Conservation (phyloP, 2,888 invertebrate genomes). For the Metacarcinus magister region DNA sequence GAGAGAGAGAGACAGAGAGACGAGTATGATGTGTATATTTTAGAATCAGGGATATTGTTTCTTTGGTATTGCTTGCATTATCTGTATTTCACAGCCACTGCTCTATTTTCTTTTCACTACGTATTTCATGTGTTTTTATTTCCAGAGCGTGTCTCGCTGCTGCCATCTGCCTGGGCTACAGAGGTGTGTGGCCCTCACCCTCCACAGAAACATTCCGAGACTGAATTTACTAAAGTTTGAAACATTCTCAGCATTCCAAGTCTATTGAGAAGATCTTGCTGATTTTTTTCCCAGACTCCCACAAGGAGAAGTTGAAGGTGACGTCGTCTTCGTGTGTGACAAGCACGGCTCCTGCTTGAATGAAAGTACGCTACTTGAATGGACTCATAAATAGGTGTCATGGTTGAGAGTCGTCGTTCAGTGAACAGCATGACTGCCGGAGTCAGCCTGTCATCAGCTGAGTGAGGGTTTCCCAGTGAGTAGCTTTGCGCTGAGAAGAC, state of each 20-base stretch:
- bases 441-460: background rate
- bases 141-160: conserved; percentile 10
- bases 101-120: background rate
- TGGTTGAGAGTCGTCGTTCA: background rate
- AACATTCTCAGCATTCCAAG: conserved; percentile 5
- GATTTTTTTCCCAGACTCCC: background rate
- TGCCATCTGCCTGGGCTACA: background rate
- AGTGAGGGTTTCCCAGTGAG: background rate
- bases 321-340: background rate
- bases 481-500: background rate
- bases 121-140: conserved; percentile 31
- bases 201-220: conserved; percentile 3
- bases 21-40: background rate
- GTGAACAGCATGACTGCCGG: background rate
- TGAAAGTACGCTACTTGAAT: background rate
- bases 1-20: conserved; percentile 42
- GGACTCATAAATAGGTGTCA: background rate
- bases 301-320: background rate
- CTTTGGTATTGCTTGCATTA: background rate
- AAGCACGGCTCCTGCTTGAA: background rate
- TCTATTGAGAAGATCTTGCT: conserved; percentile 29
- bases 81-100: background rate
- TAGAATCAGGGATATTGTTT: background rate
- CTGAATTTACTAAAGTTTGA: background rate
- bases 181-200: background rate